Evolutionary conservation across 2,113 vertebrate species (phyloP).

Genomic region (Phyllopteryx taeniolatus): DNA sequence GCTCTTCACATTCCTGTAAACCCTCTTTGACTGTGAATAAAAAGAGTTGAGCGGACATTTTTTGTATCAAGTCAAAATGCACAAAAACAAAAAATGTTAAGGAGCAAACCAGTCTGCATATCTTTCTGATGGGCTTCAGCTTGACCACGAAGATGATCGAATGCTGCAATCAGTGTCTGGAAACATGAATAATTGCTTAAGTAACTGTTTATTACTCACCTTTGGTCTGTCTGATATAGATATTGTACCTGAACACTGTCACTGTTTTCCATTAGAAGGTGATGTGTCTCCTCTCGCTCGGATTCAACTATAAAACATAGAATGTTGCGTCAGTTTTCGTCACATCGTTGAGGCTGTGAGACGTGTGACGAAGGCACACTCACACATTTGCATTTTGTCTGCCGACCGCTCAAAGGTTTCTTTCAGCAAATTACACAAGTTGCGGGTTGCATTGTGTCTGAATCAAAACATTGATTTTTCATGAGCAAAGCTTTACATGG

Average conservation of each 20-base stretch:
- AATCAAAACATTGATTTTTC: conserved; percentile 27
- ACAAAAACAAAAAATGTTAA: neutral
- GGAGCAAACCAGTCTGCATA: conserved; percentile 74
- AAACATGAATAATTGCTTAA: conserved; percentile 27
- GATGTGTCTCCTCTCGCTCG: conserved; percentile 87
- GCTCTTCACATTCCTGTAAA: conserved; percentile 74
- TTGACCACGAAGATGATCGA: conserved; percentile 81
- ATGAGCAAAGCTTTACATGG: neutral
- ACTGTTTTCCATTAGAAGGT: conserved; percentile 79
- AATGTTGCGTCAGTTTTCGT: conserved; percentile 1
- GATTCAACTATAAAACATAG: conserved; percentile 79
- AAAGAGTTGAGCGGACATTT: neutral
- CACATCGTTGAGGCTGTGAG: neutral
- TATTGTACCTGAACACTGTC: conserved; percentile 80
- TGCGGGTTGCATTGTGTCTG: conserved; percentile 82
- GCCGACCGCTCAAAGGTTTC: conserved; percentile 82
- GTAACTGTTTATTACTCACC: neutral
- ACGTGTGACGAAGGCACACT: conserved; percentile 27
- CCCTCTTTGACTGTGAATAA: conserved; percentile 80
- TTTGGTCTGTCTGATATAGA: neutral
- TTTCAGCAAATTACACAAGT: conserved; percentile 86
- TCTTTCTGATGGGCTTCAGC: conserved; percentile 81
- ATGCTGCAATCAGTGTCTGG: conserved; percentile 82
- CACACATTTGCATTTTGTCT: conserved; percentile 88
- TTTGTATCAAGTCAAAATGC: neutral